Percentiles rank a stretch among this genome's conserved stretches.
Evolutionary conservation across 1,140 invertebrate species (phyloP).

Genomic region (Chironomus tepperi): DNA sequence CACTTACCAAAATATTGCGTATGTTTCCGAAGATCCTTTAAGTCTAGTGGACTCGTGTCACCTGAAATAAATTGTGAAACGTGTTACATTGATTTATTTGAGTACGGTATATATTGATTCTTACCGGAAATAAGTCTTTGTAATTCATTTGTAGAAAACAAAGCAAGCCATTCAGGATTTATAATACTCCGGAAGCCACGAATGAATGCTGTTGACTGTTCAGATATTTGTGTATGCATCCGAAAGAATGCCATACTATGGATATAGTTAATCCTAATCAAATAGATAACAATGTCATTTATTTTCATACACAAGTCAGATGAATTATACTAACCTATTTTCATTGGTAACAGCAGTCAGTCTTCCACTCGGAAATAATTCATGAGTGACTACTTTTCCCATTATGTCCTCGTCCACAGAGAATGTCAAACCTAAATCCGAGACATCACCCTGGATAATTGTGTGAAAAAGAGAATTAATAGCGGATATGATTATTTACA

Average conservation of each 20-base stretch:
- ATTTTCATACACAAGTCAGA: background rate
- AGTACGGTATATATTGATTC: background rate
- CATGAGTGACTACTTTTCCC: conserved; percentile 82
- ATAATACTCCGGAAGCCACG: conserved; percentile 93
- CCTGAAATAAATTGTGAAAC: conserved; percentile 44
- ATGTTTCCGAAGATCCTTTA: conserved; percentile 81
- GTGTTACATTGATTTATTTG: background rate
- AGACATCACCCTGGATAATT: conserved; percentile 68
- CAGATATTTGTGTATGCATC: conserved; percentile 94
- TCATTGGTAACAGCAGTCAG: conserved; percentile 90
- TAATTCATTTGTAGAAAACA: conserved; percentile 96
- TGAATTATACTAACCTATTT: conserved; percentile 65
- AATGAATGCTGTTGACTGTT: conserved; percentile 94
- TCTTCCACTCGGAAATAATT: conserved; percentile 88
- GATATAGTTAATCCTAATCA: conserved; percentile 85
- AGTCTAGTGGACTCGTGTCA: conserved; percentile 82
- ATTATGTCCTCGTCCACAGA: conserved; percentile 93
- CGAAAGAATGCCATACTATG: conserved; percentile 98
- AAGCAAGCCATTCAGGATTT: conserved; percentile 86
- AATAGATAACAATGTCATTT: conserved; percentile 25
- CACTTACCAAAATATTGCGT: conserved; percentile 91
- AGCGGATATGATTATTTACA: too few relatives aligned
- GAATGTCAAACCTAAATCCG: conserved; percentile 91
- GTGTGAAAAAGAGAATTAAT: background rate
- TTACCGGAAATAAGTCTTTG: conserved; percentile 26